Evolutionary conservation across 2,888 invertebrate species (phyloP).

Genomic region (Heliconius ethilla): DNA sequence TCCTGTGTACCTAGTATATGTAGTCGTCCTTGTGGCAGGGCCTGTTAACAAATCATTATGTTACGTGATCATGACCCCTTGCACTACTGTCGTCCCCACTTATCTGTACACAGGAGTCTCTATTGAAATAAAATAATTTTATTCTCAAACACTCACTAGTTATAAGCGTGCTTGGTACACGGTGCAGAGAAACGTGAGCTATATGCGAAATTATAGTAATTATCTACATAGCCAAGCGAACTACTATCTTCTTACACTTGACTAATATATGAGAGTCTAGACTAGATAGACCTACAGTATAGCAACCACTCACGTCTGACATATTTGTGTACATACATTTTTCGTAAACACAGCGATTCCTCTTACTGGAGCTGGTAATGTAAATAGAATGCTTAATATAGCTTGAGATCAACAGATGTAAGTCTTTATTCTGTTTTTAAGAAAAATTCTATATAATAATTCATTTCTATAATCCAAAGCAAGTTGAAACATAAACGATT

Average conservation of each 20-base stretch:
- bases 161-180: neutral
- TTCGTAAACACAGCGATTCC: conserved; percentile 1
- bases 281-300: neutral
- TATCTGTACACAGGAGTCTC: neutral
- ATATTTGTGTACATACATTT: neutral
- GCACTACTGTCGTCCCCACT: conserved; percentile 4
- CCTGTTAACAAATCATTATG: conserved; percentile 15
- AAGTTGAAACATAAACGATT: neutral
- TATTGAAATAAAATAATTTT: neutral
- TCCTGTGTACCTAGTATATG: neutral
- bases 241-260: neutral
- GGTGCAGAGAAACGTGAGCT: neutral
- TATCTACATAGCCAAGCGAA: neutral
- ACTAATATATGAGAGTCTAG: neutral
- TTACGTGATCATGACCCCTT: conserved; percentile 23
- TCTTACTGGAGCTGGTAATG: neutral
- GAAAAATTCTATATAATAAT: neutral
- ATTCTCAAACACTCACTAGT: neutral
- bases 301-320: neutral
- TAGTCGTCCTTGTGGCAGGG: conserved; percentile 12
- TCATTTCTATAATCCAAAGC: neutral
- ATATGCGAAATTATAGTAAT: neutral
- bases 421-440: neutral
- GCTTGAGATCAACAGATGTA: neutral
- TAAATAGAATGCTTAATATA: conserved; percentile 4